phyloP scores from a whole-genome alignment of 2,113 vertebrate genomes.

The Carassius auratus region DNA sequence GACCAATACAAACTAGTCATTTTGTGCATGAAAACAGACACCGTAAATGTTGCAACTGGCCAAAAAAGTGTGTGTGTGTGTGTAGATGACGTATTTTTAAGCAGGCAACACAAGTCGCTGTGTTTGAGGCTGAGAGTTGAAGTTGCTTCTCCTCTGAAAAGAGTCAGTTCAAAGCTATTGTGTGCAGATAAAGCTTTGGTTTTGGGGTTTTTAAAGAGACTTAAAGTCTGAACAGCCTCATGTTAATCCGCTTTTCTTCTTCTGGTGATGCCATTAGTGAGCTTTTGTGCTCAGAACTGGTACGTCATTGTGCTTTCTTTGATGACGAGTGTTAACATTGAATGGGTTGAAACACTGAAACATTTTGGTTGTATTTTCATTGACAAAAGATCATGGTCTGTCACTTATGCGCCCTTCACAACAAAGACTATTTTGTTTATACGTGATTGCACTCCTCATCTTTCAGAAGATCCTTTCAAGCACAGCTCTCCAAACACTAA shows the following conservation, averaged over 20 bases:
- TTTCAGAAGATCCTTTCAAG: conserved; percentile 59
- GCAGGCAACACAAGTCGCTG: background rate
- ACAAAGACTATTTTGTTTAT: conserved; percentile 67
- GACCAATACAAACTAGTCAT: too few relatives aligned
- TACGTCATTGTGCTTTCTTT: conserved; percentile 44
- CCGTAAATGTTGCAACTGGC: background rate
- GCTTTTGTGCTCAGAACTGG: conserved; percentile 48
- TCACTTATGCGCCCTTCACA: conserved; percentile 2
- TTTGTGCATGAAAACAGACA: too few relatives aligned
- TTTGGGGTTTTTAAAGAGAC: conserved; percentile 25
- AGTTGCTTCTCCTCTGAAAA: conserved; percentile 37
- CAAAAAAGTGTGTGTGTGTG: background rate
- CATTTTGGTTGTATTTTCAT: conserved; percentile 47
- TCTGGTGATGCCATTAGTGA: conserved; percentile 47
- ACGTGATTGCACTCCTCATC: conserved; percentile 55
- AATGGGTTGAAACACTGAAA: conserved; percentile 44
- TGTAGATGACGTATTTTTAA: background rate
- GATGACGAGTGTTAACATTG: conserved; percentile 16
- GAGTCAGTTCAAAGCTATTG: conserved; percentile 48
- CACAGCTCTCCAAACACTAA: conserved; percentile 36
- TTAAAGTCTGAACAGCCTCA: conserved; percentile 18
- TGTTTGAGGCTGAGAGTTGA: too few relatives aligned
- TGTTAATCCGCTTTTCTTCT: conserved; percentile 50
- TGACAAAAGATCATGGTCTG: conserved; percentile 60
- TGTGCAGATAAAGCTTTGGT: conserved; percentile 40